Evolutionary conservation across 2,888 invertebrate species (phyloP).

Genomic region (Drosophila limbata): DNA sequence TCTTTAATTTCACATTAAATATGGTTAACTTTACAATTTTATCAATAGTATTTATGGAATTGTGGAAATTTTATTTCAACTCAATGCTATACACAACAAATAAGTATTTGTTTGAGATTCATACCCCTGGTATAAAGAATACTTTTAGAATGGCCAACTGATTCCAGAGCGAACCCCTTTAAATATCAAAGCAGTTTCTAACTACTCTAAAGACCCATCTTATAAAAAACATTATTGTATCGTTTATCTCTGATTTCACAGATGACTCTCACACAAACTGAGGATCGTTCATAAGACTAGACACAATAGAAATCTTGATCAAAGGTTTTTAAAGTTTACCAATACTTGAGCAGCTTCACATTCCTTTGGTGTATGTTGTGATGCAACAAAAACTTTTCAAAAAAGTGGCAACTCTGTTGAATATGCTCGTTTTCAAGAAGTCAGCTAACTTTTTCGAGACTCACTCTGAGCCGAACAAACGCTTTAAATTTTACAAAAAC

Average conservation of each 20-base stretch:
- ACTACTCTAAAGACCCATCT: neutral
- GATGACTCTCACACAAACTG: neutral
- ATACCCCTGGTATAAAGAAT: too few relatives aligned
- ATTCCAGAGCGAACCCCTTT: too few relatives aligned
- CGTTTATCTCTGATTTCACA: neutral
- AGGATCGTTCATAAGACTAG: neutral
- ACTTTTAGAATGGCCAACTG: too few relatives aligned
- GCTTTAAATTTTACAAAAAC: conserved; percentile 51
- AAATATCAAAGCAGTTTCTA: too few relatives aligned
- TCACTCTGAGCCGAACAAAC: conserved; percentile 31
- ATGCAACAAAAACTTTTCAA: neutral
- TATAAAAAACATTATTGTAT: neutral
- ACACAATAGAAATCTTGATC: neutral
- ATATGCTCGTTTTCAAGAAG: conserved; percentile 13
- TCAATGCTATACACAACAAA: too few relatives aligned
- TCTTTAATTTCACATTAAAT: too few relatives aligned
- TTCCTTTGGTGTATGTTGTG: neutral
- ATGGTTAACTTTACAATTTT: too few relatives aligned
- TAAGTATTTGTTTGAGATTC: too few relatives aligned
- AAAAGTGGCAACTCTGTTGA: conserved; percentile 23
- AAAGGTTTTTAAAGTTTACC: neutral
- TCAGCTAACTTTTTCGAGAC: conserved; percentile 8
- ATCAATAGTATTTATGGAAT: too few relatives aligned
- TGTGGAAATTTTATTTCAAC: too few relatives aligned
- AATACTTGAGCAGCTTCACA: neutral